Percentiles rank a stretch among this genome's conserved stretches.
Conservation (phyloP, 2,113 vertebrate genomes). For the Nibea coibor region DNA sequence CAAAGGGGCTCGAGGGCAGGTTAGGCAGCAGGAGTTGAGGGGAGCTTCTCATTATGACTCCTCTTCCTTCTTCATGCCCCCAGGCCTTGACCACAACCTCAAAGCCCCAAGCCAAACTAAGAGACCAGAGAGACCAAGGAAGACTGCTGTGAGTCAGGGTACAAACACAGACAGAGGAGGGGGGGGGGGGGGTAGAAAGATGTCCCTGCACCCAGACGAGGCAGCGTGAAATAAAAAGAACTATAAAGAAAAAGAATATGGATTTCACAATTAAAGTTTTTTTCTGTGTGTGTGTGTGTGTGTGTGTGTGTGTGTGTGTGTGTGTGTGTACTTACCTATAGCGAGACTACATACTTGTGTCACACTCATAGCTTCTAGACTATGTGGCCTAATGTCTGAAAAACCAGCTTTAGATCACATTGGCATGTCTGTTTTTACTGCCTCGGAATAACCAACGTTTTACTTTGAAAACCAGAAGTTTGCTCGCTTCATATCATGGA, state of each 20-base stretch:
- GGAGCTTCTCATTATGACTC: slow-evolving; percentile 69
- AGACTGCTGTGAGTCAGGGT: slow-evolving; percentile 65
- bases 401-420: no score
- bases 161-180: slow-evolving; percentile 27
- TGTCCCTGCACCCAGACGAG: slow-evolving; percentile 39
- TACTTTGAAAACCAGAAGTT: no score
- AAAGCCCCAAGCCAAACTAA: slow-evolving; percentile 71
- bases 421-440: no score
- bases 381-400: no score
- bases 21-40: slow-evolving; percentile 57
- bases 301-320: background rate
- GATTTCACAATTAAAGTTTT: background rate
- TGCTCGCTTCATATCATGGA: no score
- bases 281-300: background rate
- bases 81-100: slow-evolving; percentile 70
- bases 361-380: no score
- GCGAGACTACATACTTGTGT: background rate
- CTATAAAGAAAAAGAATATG: background rate
- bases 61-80: slow-evolving; percentile 63
- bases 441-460: no score
- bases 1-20: slow-evolving; percentile 57
- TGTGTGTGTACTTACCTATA: background rate
- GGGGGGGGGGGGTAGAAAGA: background rate
- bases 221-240: slow-evolving; percentile 26
- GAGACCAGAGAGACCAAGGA: slow-evolving; percentile 55